phyloP scores from a whole-genome alignment of 2,113 vertebrate genomes.

The Nettapus auritus region DNA sequence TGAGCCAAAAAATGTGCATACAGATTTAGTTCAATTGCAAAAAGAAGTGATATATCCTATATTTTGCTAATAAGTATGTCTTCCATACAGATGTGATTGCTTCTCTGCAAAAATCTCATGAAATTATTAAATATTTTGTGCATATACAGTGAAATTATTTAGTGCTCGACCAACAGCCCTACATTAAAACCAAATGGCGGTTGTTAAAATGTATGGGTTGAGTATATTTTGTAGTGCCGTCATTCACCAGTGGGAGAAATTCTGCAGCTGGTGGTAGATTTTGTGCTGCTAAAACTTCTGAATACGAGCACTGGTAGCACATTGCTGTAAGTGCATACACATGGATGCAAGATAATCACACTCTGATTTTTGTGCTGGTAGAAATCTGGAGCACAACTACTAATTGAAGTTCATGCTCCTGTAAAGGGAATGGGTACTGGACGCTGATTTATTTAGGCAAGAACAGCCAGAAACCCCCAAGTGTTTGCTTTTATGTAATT shows the following conservation, averaged over 20 bases:
- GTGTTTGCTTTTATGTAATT: neutral
- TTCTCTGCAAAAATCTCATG: neutral
- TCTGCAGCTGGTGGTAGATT: neutral
- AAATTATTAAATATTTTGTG: neutral
- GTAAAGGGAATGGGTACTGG: neutral
- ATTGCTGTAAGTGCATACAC: neutral
- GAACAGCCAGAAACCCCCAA: neutral
- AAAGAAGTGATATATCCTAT: neutral
- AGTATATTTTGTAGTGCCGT: neutral
- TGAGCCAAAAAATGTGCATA: neutral
- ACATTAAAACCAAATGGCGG: neutral
- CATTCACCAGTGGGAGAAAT: neutral
- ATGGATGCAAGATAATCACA: neutral
- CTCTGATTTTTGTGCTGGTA: neutral
- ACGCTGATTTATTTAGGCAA: neutral
- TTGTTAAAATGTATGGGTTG: neutral
- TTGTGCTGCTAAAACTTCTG: neutral
- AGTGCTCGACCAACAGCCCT: neutral
- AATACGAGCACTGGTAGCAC: neutral
- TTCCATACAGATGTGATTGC: neutral
- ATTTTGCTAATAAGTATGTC: neutral
- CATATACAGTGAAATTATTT: neutral
- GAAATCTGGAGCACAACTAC: neutral
- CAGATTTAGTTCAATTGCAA: neutral
- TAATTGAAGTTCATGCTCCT: neutral